Conservation (phyloP, 2,797 vertebrate species). For the Danio jaintianensis region DNA sequence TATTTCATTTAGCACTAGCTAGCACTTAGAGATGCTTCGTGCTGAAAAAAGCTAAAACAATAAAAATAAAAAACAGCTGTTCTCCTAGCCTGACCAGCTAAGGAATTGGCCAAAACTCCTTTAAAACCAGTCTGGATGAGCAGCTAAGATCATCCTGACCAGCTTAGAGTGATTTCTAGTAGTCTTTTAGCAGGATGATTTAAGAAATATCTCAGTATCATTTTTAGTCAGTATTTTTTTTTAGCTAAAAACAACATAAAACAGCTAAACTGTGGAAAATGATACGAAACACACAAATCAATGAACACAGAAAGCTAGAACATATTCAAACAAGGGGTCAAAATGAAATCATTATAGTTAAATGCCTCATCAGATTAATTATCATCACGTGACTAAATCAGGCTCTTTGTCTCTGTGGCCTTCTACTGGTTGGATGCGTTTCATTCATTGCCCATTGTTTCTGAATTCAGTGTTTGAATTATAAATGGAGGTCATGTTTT, state of each 20-base stretch:
- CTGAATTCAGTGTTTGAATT: conserved; percentile 25
- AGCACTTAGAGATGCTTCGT: background rate
- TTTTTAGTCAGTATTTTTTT: too few species aligned
- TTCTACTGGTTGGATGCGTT: background rate
- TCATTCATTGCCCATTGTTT: conserved; percentile 28
- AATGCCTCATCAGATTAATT: background rate
- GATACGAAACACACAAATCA: background rate
- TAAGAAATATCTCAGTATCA: too few species aligned
- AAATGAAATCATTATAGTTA: background rate
- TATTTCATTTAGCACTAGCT: background rate
- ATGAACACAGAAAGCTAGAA: background rate
- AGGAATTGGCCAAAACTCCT: too few species aligned
- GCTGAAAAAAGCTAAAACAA: too few species aligned
- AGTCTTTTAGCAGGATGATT: too few species aligned
- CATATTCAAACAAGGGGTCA: background rate
- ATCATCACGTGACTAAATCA: background rate
- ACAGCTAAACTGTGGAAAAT: background rate
- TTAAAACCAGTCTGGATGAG: too few species aligned
- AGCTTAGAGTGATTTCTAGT: too few species aligned
- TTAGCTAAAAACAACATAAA: background rate
- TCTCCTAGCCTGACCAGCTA: too few species aligned
- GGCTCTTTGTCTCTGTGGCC: background rate
- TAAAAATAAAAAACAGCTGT: too few species aligned
- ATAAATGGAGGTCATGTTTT: conserved; percentile 53
- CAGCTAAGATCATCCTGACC: too few species aligned